Evolutionary conservation across 2,113 vertebrate genomes (phyloP).

Genomic region (Actinemys pallida): DNA sequence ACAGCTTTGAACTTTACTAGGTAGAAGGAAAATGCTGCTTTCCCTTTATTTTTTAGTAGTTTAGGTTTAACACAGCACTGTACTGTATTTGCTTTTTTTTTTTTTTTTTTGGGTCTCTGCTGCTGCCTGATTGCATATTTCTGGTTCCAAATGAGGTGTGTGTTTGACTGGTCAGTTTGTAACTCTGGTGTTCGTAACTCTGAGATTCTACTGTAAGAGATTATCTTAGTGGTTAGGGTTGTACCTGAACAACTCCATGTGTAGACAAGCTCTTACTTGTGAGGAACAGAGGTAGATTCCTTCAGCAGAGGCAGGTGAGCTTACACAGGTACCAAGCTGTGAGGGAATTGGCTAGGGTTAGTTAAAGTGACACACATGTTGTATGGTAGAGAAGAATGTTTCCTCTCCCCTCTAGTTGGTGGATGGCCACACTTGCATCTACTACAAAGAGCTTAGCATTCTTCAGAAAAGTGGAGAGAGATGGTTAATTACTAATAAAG

Average conservation of each 20-base stretch:
- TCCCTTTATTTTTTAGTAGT: too few relatives aligned
- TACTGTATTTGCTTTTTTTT: too few relatives aligned
- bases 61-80: too few relatives aligned
- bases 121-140: too few relatives aligned
- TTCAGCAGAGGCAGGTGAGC: rapidly evolving
- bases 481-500: background rate
- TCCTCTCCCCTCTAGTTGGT: background rate
- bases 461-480: background rate
- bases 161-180: too few relatives aligned
- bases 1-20: too few relatives aligned
- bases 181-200: too few relatives aligned
- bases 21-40: too few relatives aligned
- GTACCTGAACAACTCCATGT: background rate
- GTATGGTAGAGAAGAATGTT: background rate
- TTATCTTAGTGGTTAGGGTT: background rate
- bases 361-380: background rate
- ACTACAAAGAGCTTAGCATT: background rate
- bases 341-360: background rate
- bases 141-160: too few relatives aligned
- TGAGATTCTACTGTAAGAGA: background rate
- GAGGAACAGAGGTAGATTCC: background rate
- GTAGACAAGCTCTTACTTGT: background rate
- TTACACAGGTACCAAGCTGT: background rate
- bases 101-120: too few relatives aligned
- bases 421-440: background rate